Base-by-base conservation (phyloP, 2,888 invertebrate genomes). In the Scotopteryx bipunctaria region DNA sequence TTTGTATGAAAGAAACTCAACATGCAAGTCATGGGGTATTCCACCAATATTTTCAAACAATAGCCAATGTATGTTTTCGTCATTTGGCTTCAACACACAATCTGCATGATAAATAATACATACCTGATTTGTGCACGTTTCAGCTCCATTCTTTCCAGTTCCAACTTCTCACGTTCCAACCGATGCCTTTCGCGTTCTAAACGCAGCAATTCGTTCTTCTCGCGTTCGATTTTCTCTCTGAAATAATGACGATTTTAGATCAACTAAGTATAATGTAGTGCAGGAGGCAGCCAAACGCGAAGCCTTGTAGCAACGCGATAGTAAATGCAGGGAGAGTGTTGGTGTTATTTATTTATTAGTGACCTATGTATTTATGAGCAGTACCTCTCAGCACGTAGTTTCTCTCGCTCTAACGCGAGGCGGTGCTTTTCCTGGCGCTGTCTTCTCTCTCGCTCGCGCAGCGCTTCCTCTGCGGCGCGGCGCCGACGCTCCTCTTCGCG, bases 371-470 rank as follows among this genome's bases (percentile, higher is more conserved):
- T 29, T 25, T 5, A 6, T 17, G 8, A 2, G 11, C n/a, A 8
- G 15, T 66, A 91, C 91, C 90, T 93, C 83, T 98, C 98, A 8
- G 95, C 86, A 35, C 95, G 92, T 57, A 97, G 84, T 71, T 95
- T 95, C 69, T 96, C 95, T 16, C 96, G 91, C 78, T 97, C 97
- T 40, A 95, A 92, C 54, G 94, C 95, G 42, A 97, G 91, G 42
- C 96, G 93, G 33, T 94, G 92, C 25, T 97, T 95, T 85, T 98
- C 97, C 74, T 95, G 95, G 2, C 96, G 93, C 76, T 97, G 96
- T 5, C 95, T 92, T 2, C 96, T 91, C 73, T 97, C 96, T 6
- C 95, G 93, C 71, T 96, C 96, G 3, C 95, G 92, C 64, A 95
- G 94, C 16, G 95, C 93, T 32, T 94, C 92, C 64, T 94, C 93